Evolutionary conservation across 1,140 invertebrate genomes (phyloP), one percentile per base, ranked within the genome.

Genomic region (Samia ricini): DNA sequence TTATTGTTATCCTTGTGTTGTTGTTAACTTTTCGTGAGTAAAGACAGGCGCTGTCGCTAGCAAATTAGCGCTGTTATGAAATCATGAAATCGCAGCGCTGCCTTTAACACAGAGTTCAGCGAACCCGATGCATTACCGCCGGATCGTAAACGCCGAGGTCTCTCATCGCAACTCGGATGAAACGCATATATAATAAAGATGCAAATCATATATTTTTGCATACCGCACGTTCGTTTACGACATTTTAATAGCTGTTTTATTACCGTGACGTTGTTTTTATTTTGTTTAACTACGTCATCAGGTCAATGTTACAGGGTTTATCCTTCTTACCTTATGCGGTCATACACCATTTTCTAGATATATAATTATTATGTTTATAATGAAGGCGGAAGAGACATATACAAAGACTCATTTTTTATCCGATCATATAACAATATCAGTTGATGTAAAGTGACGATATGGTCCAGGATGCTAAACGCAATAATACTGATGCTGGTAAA

Each of bases 151-250:
- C n/a, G 33, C 15, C 33, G 33, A 15, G 33, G 10, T 42, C 33
- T 42, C 33, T 10, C 3, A 42, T 0, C 33, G 33, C 8, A 12
- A 1, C 33, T 42, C 10, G 4, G 12, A 42, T 15, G 33, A 42
- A 15, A 15, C 12, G 33, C 33, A 10, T 49, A 49, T 49, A 19
- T 55, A 55, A 55, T 55, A 55, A 55, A 22, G 52, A 42, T 24
- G 52, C 24, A 55, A 55, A 55, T 55, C 52, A 55, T 55, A n/a
- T n/a, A 55, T 55, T 55, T 55, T 55, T 55, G 52, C 52, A 55
- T 55, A 55, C 52, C 24, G 10, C 24, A 55, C 10, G 52, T 55
- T 42, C n/a, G n/a, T 42, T 42, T 42, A 42, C 33, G 33, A 42
- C 10, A 15, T 42, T 42, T 42, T 42, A 42, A 42, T 42, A 15